phyloP scores from a whole-genome alignment of 2,113 vertebrate species.

The Entelurus aequoreus region DNA sequence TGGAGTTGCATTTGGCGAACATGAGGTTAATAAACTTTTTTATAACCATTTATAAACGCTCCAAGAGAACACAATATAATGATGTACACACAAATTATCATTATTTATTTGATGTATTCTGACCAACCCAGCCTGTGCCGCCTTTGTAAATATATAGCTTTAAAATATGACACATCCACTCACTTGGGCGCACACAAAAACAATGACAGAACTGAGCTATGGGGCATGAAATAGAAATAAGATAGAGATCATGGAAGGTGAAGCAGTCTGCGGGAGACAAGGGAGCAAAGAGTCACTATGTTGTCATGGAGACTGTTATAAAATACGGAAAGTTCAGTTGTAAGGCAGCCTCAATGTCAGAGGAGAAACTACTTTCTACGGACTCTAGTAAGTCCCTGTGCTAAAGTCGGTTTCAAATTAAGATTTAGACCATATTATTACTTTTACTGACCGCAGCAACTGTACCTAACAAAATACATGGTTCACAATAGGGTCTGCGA shows the following conservation, averaged over 20 bases:
- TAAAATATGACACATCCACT: constrained; percentile 12
- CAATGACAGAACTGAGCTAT: constrained; percentile 22
- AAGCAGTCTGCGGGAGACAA: constrained; percentile 3
- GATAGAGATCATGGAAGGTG: constrained; percentile 1
- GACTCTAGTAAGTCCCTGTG: not conserved
- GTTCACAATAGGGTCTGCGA: not conserved
- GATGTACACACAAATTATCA: too few species aligned
- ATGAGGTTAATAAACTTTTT: too few species aligned
- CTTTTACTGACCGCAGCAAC: not conserved
- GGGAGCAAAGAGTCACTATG: constrained; percentile 6
- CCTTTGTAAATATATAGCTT: constrained; percentile 10
- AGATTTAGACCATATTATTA: not conserved
- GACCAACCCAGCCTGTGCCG: not conserved
- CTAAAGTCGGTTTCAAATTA: too few species aligned
- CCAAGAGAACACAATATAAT: not conserved
- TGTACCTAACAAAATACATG: too few species aligned
- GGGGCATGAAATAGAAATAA: constrained; percentile 22
- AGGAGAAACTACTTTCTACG: not conserved
- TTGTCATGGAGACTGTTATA: constrained; percentile 24
- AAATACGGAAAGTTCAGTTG: constrained; percentile 14
- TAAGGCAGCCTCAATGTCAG: constrained; percentile 5
- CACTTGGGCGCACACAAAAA: constrained; percentile 9
- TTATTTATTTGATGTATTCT: not conserved
- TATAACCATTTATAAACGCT: not conserved
- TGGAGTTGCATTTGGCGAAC: too few species aligned